Evolutionary conservation across 2,888 invertebrate genomes (phyloP).

Genomic region (Eugnorisma glareosa): DNA sequence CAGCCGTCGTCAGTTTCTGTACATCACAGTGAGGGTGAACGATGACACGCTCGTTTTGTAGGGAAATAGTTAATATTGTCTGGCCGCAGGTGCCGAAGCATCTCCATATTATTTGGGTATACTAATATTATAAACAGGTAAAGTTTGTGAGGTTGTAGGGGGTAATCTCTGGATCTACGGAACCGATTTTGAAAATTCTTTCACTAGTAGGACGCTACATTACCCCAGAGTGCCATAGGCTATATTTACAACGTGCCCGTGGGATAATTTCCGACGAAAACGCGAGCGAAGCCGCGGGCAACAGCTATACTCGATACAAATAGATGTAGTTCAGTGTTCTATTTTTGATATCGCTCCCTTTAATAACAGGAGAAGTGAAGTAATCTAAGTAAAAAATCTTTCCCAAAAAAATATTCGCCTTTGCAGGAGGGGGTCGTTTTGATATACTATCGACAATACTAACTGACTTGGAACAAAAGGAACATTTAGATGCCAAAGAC

Average conservation of each 20-base stretch:
- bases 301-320: background rate
- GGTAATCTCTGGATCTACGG: no score
- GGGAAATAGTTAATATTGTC: background rate
- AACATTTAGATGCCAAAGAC: slow-evolving; percentile 90
- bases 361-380: background rate
- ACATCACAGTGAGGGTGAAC: background rate
- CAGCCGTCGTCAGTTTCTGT: background rate
- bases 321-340: background rate
- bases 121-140: no score
- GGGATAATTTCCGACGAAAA: no score
- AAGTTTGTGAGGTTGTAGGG: no score
- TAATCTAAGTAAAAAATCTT: background rate
- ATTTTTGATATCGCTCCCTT: background rate
- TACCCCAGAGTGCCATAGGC: no score
- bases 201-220: no score
- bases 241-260: no score
- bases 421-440: slow-evolving; percentile 91
- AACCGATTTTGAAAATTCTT: no score
- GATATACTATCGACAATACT: slow-evolving; percentile 93
- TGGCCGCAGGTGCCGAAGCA: background rate
- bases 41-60: background rate
- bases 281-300: no score
- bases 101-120: background rate
- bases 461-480: slow-evolving; percentile 91
- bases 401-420: background rate